Percentiles rank a stretch among this genome's conserved stretches.
These are phyloP conservation scores for Danaus chrysippus DNA, from an alignment of 2,888 invertebrate species.

Conservation along the genomic window DNA sequence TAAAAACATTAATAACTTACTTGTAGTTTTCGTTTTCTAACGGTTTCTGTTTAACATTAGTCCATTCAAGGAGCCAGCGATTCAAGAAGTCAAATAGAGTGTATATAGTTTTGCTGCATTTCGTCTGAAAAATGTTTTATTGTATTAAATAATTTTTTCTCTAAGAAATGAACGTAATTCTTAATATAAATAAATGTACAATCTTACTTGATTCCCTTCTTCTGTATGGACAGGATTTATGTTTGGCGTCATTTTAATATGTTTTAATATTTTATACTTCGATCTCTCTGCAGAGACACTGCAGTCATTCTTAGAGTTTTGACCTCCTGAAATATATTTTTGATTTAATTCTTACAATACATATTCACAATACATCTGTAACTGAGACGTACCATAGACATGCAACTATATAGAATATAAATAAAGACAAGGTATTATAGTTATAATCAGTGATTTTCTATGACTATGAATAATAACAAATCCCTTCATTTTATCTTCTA, in stretches of 20 bases:
- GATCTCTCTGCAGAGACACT: conserved; percentile 45
- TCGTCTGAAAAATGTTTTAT: conserved; percentile 53
- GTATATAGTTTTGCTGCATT: conserved; percentile 85
- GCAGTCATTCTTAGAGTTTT: conserved; percentile 52
- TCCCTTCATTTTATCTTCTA: too few relatives aligned
- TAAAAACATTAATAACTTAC: conserved; percentile 41
- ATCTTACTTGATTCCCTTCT: conserved; percentile 68
- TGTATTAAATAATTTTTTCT: not conserved
- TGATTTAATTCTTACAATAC: not conserved
- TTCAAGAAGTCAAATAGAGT: conserved; percentile 87
- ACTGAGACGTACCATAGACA: too few relatives aligned
- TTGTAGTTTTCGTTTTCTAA: conserved; percentile 68
- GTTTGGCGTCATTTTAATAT: conserved; percentile 64
- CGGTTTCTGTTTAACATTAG: conserved; percentile 62
- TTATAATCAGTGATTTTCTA: too few relatives aligned
- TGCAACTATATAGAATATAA: too few relatives aligned
- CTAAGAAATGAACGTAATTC: not conserved
- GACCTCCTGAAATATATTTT: conserved; percentile 46
- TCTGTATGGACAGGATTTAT: conserved; percentile 63
- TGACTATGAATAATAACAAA: too few relatives aligned
- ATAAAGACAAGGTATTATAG: too few relatives aligned
- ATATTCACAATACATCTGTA: too few relatives aligned
- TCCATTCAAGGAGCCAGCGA: conserved; percentile 85
- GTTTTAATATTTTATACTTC: conserved; percentile 62
- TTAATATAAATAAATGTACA: not conserved